A percentile compares a stretch with the other conserved stretches of the same genome.
These are phyloP conservation scores for Peromyscus melanophrys DNA, from an alignment of 2,797 vertebrate species.

Conservation along the genomic window DNA sequence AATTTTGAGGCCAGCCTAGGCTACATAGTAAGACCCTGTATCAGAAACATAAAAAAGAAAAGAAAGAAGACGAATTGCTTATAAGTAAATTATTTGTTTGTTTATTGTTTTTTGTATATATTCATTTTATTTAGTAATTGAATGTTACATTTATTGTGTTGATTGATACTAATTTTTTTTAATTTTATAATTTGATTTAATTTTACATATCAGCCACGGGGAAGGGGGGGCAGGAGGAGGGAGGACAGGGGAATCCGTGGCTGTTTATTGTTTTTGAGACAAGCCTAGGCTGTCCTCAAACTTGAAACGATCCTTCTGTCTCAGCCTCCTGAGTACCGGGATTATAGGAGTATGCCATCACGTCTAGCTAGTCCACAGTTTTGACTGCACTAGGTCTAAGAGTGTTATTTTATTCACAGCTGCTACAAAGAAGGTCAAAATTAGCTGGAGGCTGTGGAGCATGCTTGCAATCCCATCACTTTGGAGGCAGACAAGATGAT, in stretches of 20 bases:
- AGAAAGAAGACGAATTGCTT: not conserved
- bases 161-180: no score
- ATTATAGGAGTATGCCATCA: not conserved
- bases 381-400: not conserved
- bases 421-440: not conserved
- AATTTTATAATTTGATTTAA: no score
- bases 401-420: conserved; percentile 11
- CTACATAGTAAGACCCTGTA: not conserved
- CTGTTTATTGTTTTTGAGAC: not conserved
- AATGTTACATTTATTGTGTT: no score
- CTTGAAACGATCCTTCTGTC: not conserved
- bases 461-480: not conserved
- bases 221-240: no score
- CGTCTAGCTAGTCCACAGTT: not conserved
- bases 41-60: not conserved
- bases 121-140: no score
- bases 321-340: not conserved
- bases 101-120: not conserved
- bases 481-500: not conserved
- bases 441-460: not conserved
- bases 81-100: not conserved
- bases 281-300: not conserved
- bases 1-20: not conserved
- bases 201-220: no score
- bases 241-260: no score